Percentiles rank a stretch among this genome's conserved stretches.
phyloP scores from a whole-genome alignment of 2,797 vertebrate species.

The Austrolebias charrua region DNA sequence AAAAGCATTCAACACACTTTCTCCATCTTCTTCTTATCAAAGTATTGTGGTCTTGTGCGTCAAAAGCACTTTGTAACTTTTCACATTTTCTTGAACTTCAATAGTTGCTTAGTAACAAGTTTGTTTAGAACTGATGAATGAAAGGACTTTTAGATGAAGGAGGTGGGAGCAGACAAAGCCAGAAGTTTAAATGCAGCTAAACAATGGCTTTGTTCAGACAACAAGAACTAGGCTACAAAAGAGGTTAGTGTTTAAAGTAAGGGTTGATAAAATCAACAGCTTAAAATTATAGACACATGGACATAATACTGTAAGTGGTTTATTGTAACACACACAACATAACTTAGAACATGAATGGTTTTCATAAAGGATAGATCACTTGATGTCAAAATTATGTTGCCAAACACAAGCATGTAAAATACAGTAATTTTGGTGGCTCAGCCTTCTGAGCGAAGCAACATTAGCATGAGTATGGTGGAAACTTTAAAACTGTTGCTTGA shows the following conservation, averaged over 20 bases:
- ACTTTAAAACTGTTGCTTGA: no score
- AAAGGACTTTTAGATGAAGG: background rate
- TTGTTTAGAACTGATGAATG: background rate
- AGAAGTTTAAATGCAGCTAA: background rate
- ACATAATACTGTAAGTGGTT: background rate
- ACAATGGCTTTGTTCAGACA: background rate
- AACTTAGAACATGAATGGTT: background rate
- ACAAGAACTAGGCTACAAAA: background rate
- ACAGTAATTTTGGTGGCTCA: background rate
- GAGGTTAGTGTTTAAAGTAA: background rate
- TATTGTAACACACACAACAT: background rate
- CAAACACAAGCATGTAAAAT: background rate
- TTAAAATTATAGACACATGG: background rate
- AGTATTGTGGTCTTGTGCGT: background rate
- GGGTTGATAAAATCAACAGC: background rate
- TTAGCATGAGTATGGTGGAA: background rate
- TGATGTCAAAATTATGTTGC: background rate
- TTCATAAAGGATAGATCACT: background rate
- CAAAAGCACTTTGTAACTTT: background rate
- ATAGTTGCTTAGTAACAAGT: constrained; percentile 8
- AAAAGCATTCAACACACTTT: background rate
- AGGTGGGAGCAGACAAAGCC: background rate
- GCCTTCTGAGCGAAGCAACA: no score
- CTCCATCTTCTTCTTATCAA: background rate
- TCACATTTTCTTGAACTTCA: background rate